phyloP scores from a whole-genome alignment of 2,113 vertebrate species.

The Notarius quadriscutis region DNA sequence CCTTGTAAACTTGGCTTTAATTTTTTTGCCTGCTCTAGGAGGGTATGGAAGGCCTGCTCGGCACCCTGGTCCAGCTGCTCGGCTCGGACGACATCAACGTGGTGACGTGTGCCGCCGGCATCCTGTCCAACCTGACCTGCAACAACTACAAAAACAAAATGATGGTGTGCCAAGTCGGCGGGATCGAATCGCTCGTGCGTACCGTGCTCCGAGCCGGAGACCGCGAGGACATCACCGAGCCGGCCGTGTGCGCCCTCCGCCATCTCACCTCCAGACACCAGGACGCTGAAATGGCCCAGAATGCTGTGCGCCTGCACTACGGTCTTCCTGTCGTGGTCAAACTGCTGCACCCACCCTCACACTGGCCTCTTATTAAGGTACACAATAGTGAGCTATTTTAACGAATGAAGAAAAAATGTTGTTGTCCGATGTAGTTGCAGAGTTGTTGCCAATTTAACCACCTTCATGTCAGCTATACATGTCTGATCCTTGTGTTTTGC shows the following conservation, averaged over 20 bases:
- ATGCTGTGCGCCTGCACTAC: conserved; percentile 95
- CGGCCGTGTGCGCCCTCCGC: conserved; percentile 93
- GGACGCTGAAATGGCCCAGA: conserved; percentile 98
- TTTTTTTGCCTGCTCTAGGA: conserved; percentile 73
- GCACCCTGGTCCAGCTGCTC: conserved; percentile 94
- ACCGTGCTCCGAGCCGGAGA: conserved; percentile 96
- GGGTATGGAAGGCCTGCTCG: conserved; percentile 97
- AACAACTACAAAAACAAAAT: conserved; percentile 99
- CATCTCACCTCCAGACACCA: conserved; percentile 97
- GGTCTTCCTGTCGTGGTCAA: conserved; percentile 97
- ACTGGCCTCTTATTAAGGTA: conserved; percentile 99
- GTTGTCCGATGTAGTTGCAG: background rate
- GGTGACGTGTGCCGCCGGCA: conserved; percentile 96
- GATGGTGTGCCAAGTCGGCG: conserved; percentile 96
- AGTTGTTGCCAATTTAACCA: background rate
- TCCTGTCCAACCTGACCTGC: conserved; percentile 97
- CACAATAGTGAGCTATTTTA: background rate
- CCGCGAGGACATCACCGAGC: conserved; percentile 97
- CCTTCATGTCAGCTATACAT: background rate
- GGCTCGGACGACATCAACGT: conserved; percentile 99
- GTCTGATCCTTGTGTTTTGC: background rate
- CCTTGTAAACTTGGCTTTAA: background rate
- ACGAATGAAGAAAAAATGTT: background rate
- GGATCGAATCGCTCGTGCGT: conserved; percentile 95
- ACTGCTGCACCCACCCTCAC: conserved; percentile 93